Evolutionary conservation across 2,797 vertebrate genomes (phyloP), one percentile per base, ranked within the genome.

Genomic region (Artibeus jamaicensis): DNA sequence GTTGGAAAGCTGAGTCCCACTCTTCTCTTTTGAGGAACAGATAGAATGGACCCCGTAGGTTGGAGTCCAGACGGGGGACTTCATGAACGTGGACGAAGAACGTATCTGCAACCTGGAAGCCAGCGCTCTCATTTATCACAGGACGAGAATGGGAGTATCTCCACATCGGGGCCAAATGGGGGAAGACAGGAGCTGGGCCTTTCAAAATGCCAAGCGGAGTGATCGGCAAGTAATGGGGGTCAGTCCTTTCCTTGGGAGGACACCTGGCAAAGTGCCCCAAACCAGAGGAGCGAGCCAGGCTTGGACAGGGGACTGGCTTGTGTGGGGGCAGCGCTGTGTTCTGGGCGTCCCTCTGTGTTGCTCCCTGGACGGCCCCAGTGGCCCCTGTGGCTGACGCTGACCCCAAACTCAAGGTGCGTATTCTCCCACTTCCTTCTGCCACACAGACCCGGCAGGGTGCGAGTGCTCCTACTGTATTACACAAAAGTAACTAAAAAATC

Each of bases 401-500:
- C n/a, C 3, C 12, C 24, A 21, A 39, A 79, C 46, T 70, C 73
- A 39, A 78, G 5, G 44, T 2, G 26, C 34, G 44, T 48, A 37
- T 2, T 1, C 3, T 53, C 7, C n/a, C 39, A 3, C n/a, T 46
- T 39, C 55, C 44, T 82, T 77, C 19, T 19, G 15, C 19, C 74
- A 53, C 29, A 46, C 48, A 24, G 14, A 73, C 26, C 9, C 10
- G 3, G 4, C 1, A 16, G 29, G 22, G 37, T 46, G 1, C 9
- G 39, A 68, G 34, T 57, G 74, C 42, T 94, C 55, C 42, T 29
- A 22, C 29, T 65, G 29, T 34, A 19, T 70, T 57, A 62, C 34
- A 29, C 76, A 95, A 95, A 65, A 87, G 48, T 14, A 57, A 42
- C 46, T 24, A 68, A 94, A 88, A 68, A 62, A 91, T 6, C 2